A percentile compares a stretch with the other conserved stretches of the same genome.
Conservation (phyloP, 2,113 vertebrate genomes). For the Pitta sordida region DNA sequence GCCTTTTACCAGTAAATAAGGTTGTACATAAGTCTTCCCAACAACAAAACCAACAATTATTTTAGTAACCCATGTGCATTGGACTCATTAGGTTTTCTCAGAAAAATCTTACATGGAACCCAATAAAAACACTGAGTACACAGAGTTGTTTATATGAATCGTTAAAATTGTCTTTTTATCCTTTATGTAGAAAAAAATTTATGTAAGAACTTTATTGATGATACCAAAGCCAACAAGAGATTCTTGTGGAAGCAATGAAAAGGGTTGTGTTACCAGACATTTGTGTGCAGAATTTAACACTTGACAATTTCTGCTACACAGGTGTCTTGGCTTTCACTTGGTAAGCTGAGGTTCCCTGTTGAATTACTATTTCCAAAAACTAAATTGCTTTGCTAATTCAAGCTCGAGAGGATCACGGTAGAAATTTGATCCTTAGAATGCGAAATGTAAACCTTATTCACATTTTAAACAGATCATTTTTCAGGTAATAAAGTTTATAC, state of each 20-base stretch:
- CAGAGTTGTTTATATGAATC: rapidly evolving
- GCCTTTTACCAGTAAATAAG: not conserved
- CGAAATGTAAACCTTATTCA: not conserved
- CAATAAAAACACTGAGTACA: not conserved
- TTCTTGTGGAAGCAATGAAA: not conserved
- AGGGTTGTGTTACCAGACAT: not conserved
- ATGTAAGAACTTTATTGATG: not conserved
- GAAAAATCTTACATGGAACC: not conserved
- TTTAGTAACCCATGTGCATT: not conserved
- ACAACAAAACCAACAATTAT: not conserved
- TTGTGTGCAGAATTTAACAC: not conserved
- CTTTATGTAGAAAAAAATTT: not conserved
- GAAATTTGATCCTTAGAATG: not conserved
- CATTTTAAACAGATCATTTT: not conserved
- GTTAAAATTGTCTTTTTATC: not conserved
- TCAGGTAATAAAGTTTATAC: not conserved
- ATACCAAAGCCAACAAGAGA: not conserved
- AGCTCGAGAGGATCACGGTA: not conserved
- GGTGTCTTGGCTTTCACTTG: not conserved
- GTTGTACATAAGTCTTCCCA: not conserved
- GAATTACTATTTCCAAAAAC: not conserved
- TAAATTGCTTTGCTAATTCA: not conserved
- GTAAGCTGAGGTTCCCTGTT: not conserved
- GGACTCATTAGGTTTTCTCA: not conserved
- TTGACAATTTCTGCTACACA: not conserved